These are phyloP conservation scores for Ennomos fuscantarius DNA, from an alignment of 2,888 invertebrate genomes.

Conservation along the genomic window DNA sequence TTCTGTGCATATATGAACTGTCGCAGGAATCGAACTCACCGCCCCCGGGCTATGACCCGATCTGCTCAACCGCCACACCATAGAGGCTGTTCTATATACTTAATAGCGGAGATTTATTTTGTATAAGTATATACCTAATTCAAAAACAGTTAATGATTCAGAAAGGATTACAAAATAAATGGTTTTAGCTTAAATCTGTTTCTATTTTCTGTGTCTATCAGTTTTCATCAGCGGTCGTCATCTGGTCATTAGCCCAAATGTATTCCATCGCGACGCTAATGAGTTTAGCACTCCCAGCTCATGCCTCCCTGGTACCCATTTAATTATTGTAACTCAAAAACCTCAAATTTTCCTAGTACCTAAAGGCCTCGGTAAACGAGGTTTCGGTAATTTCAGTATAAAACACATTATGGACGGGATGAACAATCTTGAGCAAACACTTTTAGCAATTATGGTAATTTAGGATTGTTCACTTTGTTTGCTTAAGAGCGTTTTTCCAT, in stretches of 20 bases:
- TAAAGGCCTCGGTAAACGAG: conserved; percentile 13
- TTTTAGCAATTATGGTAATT: conserved; percentile 28
- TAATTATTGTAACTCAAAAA: conserved; percentile 28
- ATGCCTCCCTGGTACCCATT: conserved; percentile 43
- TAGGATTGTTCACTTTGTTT: conserved; percentile 30
- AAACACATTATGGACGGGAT: conserved; percentile 12
- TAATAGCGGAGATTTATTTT: too few relatives aligned
- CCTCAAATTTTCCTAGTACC: conserved; percentile 27
- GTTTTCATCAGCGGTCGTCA: background rate
- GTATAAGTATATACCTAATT: too few relatives aligned
- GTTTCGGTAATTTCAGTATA: conserved; percentile 12
- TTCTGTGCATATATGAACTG: too few relatives aligned
- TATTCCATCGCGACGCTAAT: conserved; percentile 54
- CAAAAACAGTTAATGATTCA: too few relatives aligned
- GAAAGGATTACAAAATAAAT: too few relatives aligned
- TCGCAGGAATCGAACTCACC: too few relatives aligned
- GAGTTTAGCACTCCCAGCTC: conserved; percentile 41
- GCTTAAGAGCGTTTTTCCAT: background rate
- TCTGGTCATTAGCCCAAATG: conserved; percentile 17
- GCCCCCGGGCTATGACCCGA: too few relatives aligned
- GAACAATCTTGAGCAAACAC: conserved; percentile 23
- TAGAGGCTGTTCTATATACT: too few relatives aligned
- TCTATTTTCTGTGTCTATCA: too few relatives aligned
- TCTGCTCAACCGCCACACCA: too few relatives aligned
- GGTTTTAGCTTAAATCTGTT: too few relatives aligned